Conservation (phyloP, 1,140 invertebrate genomes). For the Drosophila varians region DNA sequence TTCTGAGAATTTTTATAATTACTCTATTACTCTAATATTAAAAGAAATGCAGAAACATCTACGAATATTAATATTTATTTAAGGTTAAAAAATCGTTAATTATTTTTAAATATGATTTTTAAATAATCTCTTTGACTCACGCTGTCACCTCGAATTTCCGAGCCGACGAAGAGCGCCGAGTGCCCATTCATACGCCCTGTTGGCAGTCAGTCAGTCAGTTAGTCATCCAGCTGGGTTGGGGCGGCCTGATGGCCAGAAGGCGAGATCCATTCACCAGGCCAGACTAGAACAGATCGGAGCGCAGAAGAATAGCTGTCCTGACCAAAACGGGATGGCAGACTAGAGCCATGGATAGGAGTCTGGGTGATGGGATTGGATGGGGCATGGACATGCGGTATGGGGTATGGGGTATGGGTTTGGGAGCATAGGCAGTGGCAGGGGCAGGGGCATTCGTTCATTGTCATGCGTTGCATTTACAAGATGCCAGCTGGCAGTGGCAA, state of each 20-base stretch:
- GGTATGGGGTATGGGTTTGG: too few relatives aligned
- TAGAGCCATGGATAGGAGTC: background rate
- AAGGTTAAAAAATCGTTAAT: too few relatives aligned
- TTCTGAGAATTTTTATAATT: too few relatives aligned
- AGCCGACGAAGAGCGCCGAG: constrained; percentile 47
- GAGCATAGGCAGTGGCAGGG: too few relatives aligned
- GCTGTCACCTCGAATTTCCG: constrained; percentile 19
- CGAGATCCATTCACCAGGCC: constrained; percentile 49
- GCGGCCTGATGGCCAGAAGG: background rate
- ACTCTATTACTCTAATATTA: too few relatives aligned
- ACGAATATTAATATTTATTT: too few relatives aligned
- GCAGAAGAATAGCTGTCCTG: constrained; percentile 44
- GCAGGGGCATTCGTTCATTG: constrained; percentile 64
- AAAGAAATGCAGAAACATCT: too few relatives aligned
- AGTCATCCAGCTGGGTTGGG: constrained; percentile 6
- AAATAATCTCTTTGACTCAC: too few relatives aligned
- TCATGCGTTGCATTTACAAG: constrained; percentile 82
- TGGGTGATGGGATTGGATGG: background rate
- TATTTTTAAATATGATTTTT: too few relatives aligned
- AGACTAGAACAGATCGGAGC: constrained; percentile 32
- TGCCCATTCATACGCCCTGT: constrained; percentile 76
- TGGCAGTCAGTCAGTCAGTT: constrained; percentile 32
- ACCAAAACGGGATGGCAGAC: constrained; percentile 46
- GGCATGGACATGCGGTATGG: background rate
- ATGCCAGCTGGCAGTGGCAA: constrained; percentile 71